phyloP scores from a whole-genome alignment of 2,888 invertebrate species.

The Endomychus coccineus region DNA sequence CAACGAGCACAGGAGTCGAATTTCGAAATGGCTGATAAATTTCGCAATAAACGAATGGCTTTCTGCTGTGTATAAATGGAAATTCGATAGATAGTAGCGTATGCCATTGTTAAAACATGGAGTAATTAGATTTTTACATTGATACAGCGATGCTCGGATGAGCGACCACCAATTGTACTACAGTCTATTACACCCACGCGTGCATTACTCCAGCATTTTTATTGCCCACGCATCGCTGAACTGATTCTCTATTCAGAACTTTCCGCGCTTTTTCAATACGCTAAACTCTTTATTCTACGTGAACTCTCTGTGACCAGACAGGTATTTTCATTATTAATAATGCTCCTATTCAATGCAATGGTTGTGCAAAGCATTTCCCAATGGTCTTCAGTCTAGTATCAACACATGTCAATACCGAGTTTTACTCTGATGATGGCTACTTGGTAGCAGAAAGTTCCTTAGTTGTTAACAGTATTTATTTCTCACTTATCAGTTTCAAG shows the following conservation, averaged over 20 bases:
- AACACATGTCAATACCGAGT: too few relatives aligned
- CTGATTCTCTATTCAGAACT: conserved; percentile 3
- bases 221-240: conserved; percentile 5
- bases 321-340: too few relatives aligned
- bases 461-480: too few relatives aligned
- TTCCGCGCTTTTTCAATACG: too few relatives aligned
- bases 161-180: conserved; percentile 41
- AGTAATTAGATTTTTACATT: conserved; percentile 43
- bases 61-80: background rate
- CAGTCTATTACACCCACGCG: conserved; percentile 38
- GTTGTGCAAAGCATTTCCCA: too few relatives aligned
- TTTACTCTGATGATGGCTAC: too few relatives aligned
- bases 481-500: too few relatives aligned
- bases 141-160: conserved; percentile 38
- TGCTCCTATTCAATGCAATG: too few relatives aligned
- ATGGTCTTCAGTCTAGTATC: too few relatives aligned
- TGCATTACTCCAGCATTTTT: conserved; percentile 6
- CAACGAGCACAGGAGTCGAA: conserved; percentile 1
- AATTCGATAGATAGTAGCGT: conserved; percentile 3
- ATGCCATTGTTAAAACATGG: conserved; percentile 37
- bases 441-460: too few relatives aligned
- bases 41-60: conserved; percentile 12
- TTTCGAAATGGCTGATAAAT: conserved; percentile 13
- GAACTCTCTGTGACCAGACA: too few relatives aligned
- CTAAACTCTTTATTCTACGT: too few relatives aligned